Evolutionary conservation across 2,888 invertebrate species (phyloP).

Genomic region (Lathronympha strigana): DNA sequence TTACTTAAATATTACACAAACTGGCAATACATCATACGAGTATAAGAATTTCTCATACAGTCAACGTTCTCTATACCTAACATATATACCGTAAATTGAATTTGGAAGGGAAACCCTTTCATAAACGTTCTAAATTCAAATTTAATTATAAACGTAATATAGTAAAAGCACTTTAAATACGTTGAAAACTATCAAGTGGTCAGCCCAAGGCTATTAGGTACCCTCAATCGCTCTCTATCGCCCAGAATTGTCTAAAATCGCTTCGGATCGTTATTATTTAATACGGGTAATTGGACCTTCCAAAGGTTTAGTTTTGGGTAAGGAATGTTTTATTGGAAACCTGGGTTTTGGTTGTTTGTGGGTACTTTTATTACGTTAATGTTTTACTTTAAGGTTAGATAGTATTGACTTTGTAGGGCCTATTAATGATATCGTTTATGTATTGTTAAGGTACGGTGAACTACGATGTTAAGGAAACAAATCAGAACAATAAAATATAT

Average conservation of each 20-base stretch:
- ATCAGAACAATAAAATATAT: no score
- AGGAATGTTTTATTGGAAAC: conserved; percentile 26
- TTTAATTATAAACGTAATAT: conserved; percentile 13
- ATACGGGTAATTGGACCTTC: conserved; percentile 26
- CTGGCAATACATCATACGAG: no score
- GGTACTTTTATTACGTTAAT: conserved; percentile 14
- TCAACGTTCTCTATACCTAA: background rate
- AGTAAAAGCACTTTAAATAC: conserved; percentile 6
- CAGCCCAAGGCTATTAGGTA: background rate
- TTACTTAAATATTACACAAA: no score
- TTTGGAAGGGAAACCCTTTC: background rate
- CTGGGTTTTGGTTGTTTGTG: conserved; percentile 26
- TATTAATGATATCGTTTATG: background rate
- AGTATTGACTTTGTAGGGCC: background rate
- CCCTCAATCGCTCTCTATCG: conserved; percentile 16
- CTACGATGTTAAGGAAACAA: no score
- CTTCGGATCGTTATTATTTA: conserved; percentile 24
- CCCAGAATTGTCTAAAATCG: conserved; percentile 1
- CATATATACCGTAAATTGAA: no score
- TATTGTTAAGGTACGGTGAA: background rate
- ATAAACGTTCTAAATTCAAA: background rate
- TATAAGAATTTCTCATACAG: no score
- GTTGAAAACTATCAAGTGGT: conserved; percentile 19
- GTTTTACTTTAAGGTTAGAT: conserved; percentile 11
- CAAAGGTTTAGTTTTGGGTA: conserved; percentile 14